Evolutionary conservation across 2,888 invertebrate species (phyloP).

Genomic region (Bombylius major): DNA sequence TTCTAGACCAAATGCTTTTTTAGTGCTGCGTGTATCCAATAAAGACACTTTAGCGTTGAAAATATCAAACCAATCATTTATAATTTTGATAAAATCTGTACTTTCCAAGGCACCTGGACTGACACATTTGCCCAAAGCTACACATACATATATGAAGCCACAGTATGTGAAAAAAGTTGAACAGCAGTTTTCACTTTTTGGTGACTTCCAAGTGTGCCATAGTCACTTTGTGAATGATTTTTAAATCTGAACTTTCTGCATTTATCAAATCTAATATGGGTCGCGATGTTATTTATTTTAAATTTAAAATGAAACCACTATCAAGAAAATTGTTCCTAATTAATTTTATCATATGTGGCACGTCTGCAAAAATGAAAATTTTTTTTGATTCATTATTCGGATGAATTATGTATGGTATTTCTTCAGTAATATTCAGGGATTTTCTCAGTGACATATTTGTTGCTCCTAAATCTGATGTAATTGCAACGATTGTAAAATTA

Average conservation of each 20-base stretch:
- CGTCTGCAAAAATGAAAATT: slow-evolving; percentile 4
- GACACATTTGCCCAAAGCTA: slow-evolving; percentile 6
- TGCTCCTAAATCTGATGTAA: not conserved
- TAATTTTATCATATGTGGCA: slow-evolving; percentile 12
- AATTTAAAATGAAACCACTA: slow-evolving; percentile 10
- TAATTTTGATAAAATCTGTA: slow-evolving; percentile 15
- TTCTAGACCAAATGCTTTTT: slow-evolving; percentile 16
- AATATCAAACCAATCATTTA: slow-evolving; percentile 18
- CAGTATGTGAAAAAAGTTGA: slow-evolving; percentile 18
- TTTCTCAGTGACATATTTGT: not conserved
- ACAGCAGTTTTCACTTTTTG: slow-evolving; percentile 11
- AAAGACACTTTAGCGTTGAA: slow-evolving; percentile 14
- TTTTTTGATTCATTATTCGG: not conserved
- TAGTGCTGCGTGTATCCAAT: not conserved
- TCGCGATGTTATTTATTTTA: not conserved
- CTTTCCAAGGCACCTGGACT: slow-evolving; percentile 13
- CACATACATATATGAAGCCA: slow-evolving; percentile 16
- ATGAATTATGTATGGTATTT: not conserved
- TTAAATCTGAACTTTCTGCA: not conserved
- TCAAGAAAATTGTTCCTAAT: slow-evolving; percentile 14
- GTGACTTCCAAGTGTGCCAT: not conserved
- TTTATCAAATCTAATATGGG: slow-evolving; percentile 1
- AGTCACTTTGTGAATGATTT: not conserved
- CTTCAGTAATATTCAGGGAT: not conserved
- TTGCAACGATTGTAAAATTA: too few relatives aligned